These are phyloP conservation scores for Episyrphus balteatus DNA, from an alignment of 1,140 invertebrate genomes.

Conservation along the genomic window DNA sequence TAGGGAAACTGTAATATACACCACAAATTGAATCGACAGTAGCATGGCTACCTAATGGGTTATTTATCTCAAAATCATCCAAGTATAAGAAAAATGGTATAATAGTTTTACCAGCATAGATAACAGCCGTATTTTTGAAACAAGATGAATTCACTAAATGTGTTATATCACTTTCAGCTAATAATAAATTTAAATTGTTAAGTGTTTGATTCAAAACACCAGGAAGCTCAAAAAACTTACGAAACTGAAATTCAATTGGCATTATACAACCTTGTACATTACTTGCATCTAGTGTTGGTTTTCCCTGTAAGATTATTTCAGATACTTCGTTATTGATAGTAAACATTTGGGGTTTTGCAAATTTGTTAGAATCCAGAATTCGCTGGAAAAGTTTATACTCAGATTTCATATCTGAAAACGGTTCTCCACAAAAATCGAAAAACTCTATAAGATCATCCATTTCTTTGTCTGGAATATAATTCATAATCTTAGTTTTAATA, in stretches of 20 bases:
- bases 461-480: not conserved
- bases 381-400: not conserved
- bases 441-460: not conserved
- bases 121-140: not conserved
- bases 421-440: not conserved
- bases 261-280: not conserved
- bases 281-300: not conserved
- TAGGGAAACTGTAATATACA: not conserved
- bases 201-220: not conserved
- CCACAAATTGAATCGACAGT: not conserved
- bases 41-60: not conserved
- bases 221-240: not conserved
- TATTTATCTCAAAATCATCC: constrained; percentile 1
- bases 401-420: not conserved
- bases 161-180: not conserved
- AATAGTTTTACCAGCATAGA: not conserved
- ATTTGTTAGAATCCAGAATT: not conserved
- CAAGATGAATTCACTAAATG: not conserved
- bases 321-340: not conserved
- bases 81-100: not conserved
- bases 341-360: not conserved
- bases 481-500: not conserved
- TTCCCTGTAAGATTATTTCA: not conserved
- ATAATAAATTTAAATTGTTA: not conserved
- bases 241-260: not conserved